These are phyloP conservation scores for Molossus molossus DNA, from an alignment of 2,797 vertebrate genomes.

Conservation along the genomic window DNA sequence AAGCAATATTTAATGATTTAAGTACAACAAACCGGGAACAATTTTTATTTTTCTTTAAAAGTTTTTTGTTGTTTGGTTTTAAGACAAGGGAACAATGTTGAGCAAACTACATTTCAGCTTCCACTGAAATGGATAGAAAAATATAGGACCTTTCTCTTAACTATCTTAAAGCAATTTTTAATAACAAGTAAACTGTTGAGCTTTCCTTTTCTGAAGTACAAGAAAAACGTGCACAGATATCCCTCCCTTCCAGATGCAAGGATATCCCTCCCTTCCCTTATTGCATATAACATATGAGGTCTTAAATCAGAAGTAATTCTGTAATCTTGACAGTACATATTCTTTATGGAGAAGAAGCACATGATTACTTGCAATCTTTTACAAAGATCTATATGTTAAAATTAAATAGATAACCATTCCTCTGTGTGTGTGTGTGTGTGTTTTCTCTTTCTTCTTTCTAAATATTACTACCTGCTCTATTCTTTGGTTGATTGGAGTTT, in stretches of 20 bases:
- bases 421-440: neutral
- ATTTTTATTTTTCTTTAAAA: constrained; percentile 9
- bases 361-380: neutral
- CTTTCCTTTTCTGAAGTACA: neutral
- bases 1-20: constrained; percentile 51
- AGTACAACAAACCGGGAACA: constrained; percentile 59
- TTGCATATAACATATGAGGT: neutral
- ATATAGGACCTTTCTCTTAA: neutral
- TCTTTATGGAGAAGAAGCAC: neutral
- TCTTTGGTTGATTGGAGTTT: neutral
- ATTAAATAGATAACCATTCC: neutral
- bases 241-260: neutral
- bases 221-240: neutral
- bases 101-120: constrained; percentile 43
- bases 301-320: constrained; percentile 25
- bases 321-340: neutral
- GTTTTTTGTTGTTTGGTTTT: constrained; percentile 50
- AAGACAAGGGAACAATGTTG: constrained; percentile 1
- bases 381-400: neutral
- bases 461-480: neutral
- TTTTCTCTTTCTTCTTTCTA: neutral
- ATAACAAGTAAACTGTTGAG: neutral
- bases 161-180: neutral
- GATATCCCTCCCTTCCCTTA: neutral
- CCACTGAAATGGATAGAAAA: neutral